Conservation (phyloP, 2,888 invertebrate species). For the Nomada lathburiana region DNA sequence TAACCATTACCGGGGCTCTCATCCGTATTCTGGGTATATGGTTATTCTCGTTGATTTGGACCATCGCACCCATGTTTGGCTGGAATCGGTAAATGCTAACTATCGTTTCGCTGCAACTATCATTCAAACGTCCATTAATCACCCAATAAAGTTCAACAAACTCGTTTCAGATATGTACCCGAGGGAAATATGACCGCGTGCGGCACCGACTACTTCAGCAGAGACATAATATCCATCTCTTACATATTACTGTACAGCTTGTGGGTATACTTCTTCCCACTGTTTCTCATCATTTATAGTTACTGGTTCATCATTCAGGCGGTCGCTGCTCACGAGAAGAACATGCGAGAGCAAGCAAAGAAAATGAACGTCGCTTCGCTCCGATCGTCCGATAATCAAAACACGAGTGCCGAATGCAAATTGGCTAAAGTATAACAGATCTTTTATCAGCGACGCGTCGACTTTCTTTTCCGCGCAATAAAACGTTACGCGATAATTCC, state of each 20-base stretch:
- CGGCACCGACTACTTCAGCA: constrained; percentile 93
- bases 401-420: constrained; percentile 94
- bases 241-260: constrained; percentile 93
- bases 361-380: constrained; percentile 97
- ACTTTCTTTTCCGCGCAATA: background rate
- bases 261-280: constrained; percentile 91
- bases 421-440: constrained; percentile 88
- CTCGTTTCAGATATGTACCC: constrained; percentile 90
- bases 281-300: constrained; percentile 92
- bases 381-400: constrained; percentile 91
- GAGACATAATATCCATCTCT: constrained; percentile 91
- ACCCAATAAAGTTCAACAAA: background rate
- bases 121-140: background rate
- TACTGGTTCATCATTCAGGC: constrained; percentile 94
- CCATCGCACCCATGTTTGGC: constrained; percentile 93
- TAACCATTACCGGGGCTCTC: constrained; percentile 92
- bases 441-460: background rate
- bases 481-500: background rate
- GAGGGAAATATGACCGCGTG: constrained; percentile 98
- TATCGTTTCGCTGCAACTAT: background rate
- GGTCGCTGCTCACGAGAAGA: constrained; percentile 93
- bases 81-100: constrained; percentile 89
- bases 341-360: constrained; percentile 95
- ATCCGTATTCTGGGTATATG: constrained; percentile 92
- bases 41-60: constrained; percentile 91